Conservation (phyloP, 2,113 vertebrate genomes). For the Catharus minimus region DNA sequence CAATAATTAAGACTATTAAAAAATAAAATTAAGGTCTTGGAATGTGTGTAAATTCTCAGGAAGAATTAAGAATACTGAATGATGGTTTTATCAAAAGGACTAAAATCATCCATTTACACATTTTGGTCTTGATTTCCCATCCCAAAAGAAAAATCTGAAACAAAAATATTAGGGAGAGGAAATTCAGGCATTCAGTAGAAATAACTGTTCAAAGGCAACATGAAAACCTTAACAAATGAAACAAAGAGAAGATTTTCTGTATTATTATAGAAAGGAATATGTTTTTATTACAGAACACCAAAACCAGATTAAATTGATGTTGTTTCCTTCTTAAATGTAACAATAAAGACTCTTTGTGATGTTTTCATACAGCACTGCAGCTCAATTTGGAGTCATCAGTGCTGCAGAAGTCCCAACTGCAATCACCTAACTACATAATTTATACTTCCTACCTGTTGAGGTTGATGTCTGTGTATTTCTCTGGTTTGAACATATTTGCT, state of each 20-base stretch:
- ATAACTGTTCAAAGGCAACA: not conserved
- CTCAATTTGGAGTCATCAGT: not conserved
- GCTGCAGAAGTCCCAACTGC: not conserved
- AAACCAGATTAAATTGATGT: not conserved
- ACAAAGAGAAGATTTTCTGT: not conserved
- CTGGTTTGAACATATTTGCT: not conserved
- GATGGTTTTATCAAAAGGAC: not conserved
- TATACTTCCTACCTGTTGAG: not conserved
- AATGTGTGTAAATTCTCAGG: not conserved
- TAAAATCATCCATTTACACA: not conserved
- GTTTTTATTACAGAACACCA: not conserved
- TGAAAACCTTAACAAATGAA: not conserved
- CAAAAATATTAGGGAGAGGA: not conserved
- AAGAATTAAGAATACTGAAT: not conserved
- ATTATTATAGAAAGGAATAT: not conserved
- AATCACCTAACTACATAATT: too few relatives aligned
- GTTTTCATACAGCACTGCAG: not conserved
- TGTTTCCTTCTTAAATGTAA: not conserved
- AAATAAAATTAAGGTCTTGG: not conserved
- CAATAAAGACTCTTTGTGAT: not conserved
- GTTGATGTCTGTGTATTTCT: not conserved
- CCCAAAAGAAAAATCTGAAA: not conserved
- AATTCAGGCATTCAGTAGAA: not conserved
- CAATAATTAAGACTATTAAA: slow-evolving; percentile 28
- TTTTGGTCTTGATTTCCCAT: not conserved